Base-by-base conservation (phyloP, 2,888 invertebrate genomes). In the Torymus texanus region DNA sequence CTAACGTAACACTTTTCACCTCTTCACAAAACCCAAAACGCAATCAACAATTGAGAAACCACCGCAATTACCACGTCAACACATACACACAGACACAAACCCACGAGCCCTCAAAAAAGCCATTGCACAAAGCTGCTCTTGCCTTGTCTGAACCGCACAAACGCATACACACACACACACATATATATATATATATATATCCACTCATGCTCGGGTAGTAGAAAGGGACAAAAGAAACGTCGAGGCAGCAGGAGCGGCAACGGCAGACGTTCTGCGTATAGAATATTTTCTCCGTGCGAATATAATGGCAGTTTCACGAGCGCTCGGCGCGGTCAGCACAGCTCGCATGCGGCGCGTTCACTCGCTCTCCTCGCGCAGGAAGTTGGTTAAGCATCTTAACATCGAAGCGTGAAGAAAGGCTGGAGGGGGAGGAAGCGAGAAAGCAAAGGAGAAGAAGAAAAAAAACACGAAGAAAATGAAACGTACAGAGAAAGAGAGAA, bases 351-450 rank as follows among this genome's bases (percentile, higher is more conserved):
- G 63, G 12, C 16, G 65, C 18, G 51, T 29, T 41, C 67, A 61
- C 5, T 29, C 21, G 55, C 78, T 56, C 21, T 21, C 61, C 67
- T 61, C 12, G 18, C 21, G 55, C 78, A 75, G 75, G 78, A 78
- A 78, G 68, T 80, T 75, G 72, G 61, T 80, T 70, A 73, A 73
- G 78, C 75, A 74, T 82, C 66, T 78, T 80, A 76, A 80, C 78
- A 70, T 73, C 74, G 68, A 80, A 78, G 73, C 75, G 75, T 76
- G 73, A 75, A 80, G 67, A 13, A 70, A 41, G 41, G 41, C 41
- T 8, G 8, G 41, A 8, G 41, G 41, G 41, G 10, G 41, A 8
- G 58, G 59, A 74, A 61, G 10, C 67, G 55, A 58, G 55, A 29
- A 8, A 50, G 63, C 61, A 21, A 41, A 8, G 51, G 8, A 8